A percentile compares a stretch with the other conserved stretches of the same genome.
These are phyloP conservation scores for Liasis olivaceus DNA, from an alignment of 2,797 vertebrate species.

Conservation along the genomic window DNA sequence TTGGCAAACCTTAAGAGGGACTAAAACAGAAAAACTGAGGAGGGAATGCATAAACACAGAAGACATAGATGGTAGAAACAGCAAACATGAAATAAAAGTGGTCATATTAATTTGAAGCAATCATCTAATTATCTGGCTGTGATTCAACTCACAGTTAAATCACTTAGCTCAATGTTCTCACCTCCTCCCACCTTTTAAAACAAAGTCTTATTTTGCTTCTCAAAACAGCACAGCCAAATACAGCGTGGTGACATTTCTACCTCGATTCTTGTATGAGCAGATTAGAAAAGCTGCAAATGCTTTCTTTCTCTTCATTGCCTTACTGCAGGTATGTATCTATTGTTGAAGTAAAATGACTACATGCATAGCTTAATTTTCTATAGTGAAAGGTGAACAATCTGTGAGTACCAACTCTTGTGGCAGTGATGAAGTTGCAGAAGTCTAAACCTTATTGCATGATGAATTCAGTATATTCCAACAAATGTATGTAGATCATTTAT, in stretches of 20 bases:
- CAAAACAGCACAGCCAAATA: constrained; percentile 93
- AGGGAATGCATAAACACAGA: not conserved
- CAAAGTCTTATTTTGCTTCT: constrained; percentile 19
- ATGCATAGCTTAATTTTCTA: not conserved
- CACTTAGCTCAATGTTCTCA: not conserved
- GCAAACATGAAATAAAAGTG: not conserved
- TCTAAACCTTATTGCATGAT: not conserved
- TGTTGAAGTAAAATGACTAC: not conserved
- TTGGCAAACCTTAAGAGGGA: not conserved
- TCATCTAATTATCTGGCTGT: not conserved
- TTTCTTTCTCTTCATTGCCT: constrained; percentile 99
- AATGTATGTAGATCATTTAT: not conserved
- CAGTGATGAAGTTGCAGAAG: not conserved
- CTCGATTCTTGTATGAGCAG: constrained; percentile 99
- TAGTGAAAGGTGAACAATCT: not conserved
- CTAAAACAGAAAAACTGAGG: not conserved
- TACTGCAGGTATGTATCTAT: constrained; percentile 90
- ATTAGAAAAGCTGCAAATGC: constrained; percentile 97
- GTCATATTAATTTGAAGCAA: not conserved
- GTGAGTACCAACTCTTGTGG: not conserved
- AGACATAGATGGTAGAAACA: not conserved
- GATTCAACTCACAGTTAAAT: not conserved
- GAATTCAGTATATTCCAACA: not conserved
- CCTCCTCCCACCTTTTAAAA: not conserved
- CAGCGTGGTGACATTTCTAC: constrained; percentile 96